phyloP scores from a whole-genome alignment of 2,797 vertebrate genomes.

The Microctenopoma lineatum region DNA sequence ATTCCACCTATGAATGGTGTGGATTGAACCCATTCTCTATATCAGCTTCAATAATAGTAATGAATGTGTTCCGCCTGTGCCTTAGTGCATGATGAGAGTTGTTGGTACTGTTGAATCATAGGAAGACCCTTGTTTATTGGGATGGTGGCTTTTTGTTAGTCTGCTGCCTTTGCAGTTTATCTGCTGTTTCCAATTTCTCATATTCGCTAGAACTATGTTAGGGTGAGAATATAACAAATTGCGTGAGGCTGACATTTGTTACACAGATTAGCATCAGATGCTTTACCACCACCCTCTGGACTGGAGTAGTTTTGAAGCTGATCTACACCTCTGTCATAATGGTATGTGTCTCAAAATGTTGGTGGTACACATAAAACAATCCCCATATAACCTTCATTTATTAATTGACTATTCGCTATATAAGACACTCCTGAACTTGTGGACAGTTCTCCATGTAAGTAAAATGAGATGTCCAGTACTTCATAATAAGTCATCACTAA shows the following conservation, averaged over 20 bases:
- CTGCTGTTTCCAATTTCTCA: background rate
- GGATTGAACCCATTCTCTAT: constrained; percentile 19
- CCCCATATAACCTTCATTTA: background rate
- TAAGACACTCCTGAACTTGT: background rate
- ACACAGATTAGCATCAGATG: background rate
- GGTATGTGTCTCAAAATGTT: too few relatives aligned
- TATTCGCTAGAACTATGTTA: background rate
- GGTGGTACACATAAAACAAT: too few relatives aligned
- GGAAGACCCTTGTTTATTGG: constrained; percentile 1
- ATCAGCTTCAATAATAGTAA: constrained; percentile 43
- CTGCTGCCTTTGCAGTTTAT: background rate
- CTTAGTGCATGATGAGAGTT: constrained; percentile 30
- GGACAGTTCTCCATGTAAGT: background rate
- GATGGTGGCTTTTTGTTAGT: background rate
- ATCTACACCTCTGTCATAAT: background rate
- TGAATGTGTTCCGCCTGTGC: constrained; percentile 13
- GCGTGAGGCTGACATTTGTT: background rate
- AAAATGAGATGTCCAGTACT: background rate
- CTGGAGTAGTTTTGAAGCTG: background rate
- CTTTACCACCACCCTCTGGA: background rate
- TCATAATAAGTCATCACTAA: background rate
- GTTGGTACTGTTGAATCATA: constrained; percentile 1
- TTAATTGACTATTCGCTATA: background rate
- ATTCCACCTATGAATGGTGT: constrained; percentile 28
- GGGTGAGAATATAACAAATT: background rate